These are phyloP conservation scores for Drosophila kurseongensis DNA, from an alignment of 1,140 invertebrate species.

Conservation along the genomic window DNA sequence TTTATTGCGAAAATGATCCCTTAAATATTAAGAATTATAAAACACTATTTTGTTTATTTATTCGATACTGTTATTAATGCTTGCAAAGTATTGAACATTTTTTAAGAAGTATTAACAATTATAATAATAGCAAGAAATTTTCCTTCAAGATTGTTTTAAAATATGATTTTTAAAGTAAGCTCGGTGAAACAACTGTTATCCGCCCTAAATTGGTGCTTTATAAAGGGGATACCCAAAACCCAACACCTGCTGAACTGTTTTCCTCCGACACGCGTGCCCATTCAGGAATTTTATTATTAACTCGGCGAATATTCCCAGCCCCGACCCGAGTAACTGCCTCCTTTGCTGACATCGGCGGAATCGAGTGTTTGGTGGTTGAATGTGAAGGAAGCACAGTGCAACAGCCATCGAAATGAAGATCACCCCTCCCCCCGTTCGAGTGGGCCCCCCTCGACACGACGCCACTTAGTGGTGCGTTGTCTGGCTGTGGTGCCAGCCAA, in stretches of 20 bases:
- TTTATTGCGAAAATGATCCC: too few relatives aligned
- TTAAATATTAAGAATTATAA: too few relatives aligned
- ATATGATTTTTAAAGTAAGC: too few relatives aligned
- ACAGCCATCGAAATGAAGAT: slow-evolving; percentile 27
- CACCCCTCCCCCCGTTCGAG: slow-evolving; percentile 31
- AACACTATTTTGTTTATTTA: too few relatives aligned
- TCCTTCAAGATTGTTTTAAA: too few relatives aligned
- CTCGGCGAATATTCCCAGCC: slow-evolving; percentile 35
- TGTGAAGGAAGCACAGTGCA: slow-evolving; percentile 24
- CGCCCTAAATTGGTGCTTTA: background rate
- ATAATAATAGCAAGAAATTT: too few relatives aligned
- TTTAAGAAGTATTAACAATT: too few relatives aligned
- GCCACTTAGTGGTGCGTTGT: slow-evolving; percentile 51
- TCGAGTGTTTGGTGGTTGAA: slow-evolving; percentile 2
- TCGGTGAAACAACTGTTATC: too few relatives aligned
- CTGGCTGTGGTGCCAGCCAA: slow-evolving; percentile 19
- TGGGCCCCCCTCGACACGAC: slow-evolving; percentile 25
- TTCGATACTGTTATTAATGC: too few relatives aligned
- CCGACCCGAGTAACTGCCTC: slow-evolving; percentile 34
- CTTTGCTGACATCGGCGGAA: slow-evolving; percentile 51
- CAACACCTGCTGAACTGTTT: slow-evolving; percentile 32
- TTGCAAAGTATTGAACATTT: too few relatives aligned
- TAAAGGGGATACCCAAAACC: slow-evolving; percentile 24
- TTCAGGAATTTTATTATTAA: slow-evolving; percentile 31
- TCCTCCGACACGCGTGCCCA: slow-evolving; percentile 35